Conservation (phyloP, 2,113 vertebrate genomes). For the Grantiella picta region DNA sequence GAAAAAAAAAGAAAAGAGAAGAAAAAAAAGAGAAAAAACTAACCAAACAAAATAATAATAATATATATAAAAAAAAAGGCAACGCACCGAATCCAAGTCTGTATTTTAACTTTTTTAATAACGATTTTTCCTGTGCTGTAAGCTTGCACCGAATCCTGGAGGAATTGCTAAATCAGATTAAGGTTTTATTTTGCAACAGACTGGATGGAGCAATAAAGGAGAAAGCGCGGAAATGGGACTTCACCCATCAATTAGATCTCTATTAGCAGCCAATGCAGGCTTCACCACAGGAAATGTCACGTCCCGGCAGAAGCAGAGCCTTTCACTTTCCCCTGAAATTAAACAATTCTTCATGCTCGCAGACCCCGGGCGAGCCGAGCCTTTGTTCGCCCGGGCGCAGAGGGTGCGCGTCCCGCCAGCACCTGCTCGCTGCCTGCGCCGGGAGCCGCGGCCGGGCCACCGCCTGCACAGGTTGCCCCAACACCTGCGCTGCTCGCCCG, state of each 20-base stretch:
- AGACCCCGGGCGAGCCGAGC: conserved; percentile 71
- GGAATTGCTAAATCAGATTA: conserved; percentile 98
- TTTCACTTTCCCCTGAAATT: conserved; percentile 73
- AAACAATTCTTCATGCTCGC: conserved; percentile 86
- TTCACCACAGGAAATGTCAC: conserved; percentile 95
- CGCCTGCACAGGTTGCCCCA: conserved; percentile 69
- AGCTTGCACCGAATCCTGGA: conserved; percentile 93
- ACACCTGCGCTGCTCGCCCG: conserved; percentile 72
- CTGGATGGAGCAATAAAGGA: conserved; percentile 98
- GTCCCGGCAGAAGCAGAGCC: conserved; percentile 73
- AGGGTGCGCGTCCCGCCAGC: conserved; percentile 50
- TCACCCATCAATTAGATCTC: conserved; percentile 99
- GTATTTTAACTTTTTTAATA: conserved; percentile 98
- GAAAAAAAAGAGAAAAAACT: background rate
- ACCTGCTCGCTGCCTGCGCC: conserved; percentile 66
- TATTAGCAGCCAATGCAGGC: conserved; percentile 97
- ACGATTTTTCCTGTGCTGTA: conserved; percentile 89
- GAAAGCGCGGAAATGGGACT: conserved; percentile 95
- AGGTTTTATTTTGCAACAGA: conserved; percentile 97
- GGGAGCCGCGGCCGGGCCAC: conserved; percentile 16
- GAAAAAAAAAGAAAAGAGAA: background rate
- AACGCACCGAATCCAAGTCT: conserved; percentile 80
- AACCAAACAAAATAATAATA: background rate
- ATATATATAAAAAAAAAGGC: conserved; percentile 1
- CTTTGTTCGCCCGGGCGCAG: conserved; percentile 62